Conservation (phyloP, 2,113 vertebrate genomes). For the Cyprinodon tularosa region DNA sequence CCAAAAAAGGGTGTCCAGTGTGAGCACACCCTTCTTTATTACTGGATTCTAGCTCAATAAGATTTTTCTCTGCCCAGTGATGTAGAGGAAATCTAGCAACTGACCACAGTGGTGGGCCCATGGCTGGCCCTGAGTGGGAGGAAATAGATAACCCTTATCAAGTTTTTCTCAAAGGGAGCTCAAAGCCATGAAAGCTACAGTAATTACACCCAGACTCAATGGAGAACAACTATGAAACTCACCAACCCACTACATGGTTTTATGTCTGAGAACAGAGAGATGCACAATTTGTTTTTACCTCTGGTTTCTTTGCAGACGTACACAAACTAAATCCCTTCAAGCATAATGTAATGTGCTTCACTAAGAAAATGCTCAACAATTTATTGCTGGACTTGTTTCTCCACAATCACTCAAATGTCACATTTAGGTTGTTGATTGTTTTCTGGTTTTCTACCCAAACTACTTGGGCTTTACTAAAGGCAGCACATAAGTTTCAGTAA, state of each 20-base stretch:
- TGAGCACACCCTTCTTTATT: not conserved
- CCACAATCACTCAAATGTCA: not conserved
- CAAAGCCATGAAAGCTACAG: conserved; percentile 48
- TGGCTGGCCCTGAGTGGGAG: conserved; percentile 44
- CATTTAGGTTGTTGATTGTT: not conserved
- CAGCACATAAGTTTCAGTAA: not conserved
- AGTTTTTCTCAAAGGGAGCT: conserved; percentile 53
- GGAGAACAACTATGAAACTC: conserved; percentile 42
- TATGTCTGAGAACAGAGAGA: conserved; percentile 30
- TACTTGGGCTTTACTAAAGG: not conserved
- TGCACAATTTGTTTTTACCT: conserved; percentile 2
- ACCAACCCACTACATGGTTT: conserved; percentile 45
- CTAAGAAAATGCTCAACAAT: not conserved
- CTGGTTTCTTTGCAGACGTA: not conserved
- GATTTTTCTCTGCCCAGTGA: conserved; percentile 8
- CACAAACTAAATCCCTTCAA: not conserved
- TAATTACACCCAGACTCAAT: conserved; percentile 54
- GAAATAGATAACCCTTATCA: conserved; percentile 68
- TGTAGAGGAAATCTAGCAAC: conserved; percentile 18
- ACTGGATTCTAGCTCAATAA: conserved; percentile 8
- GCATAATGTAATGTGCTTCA: not conserved
- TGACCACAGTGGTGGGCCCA: conserved; percentile 38
- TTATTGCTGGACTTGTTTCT: not conserved
- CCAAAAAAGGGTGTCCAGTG: conserved; percentile 4
- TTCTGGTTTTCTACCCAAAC: not conserved